Conservation (phyloP, 1,140 invertebrate species). For the Tribolium madens region DNA sequence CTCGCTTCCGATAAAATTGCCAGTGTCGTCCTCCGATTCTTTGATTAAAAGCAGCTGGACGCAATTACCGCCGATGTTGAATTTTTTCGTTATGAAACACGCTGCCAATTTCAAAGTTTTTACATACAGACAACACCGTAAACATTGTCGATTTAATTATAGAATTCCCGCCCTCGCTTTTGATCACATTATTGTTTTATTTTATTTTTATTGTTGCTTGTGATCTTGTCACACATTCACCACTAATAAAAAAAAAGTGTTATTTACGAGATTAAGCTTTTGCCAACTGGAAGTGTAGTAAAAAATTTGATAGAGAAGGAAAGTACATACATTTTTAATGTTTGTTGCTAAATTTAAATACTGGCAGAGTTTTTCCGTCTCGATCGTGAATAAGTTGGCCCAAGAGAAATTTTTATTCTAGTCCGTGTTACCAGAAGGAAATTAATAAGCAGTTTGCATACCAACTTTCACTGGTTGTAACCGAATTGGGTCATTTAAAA, state of each 20-base stretch:
- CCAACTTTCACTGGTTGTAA: slow-evolving; percentile 18
- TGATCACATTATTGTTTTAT: neutral
- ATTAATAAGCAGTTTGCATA: slow-evolving; percentile 14
- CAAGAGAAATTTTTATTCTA: slow-evolving; percentile 22
- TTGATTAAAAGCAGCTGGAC: slow-evolving; percentile 24
- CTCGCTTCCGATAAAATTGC: neutral
- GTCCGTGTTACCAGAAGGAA: slow-evolving; percentile 21
- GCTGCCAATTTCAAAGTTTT: slow-evolving; percentile 23
- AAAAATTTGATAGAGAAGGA: neutral
- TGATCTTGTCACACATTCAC: neutral
- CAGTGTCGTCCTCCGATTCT: neutral
- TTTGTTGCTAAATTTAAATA: neutral
- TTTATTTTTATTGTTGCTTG: neutral
- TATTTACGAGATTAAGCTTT: neutral
- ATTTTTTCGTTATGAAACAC: slow-evolving; percentile 28
- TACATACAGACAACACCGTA: neutral
- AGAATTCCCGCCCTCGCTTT: slow-evolving; percentile 8
- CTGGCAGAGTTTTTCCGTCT: neutral
- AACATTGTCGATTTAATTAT: slow-evolving; percentile 24
- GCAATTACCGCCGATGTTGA: slow-evolving; percentile 3
- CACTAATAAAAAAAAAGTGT: neutral
- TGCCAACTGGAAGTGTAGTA: neutral
- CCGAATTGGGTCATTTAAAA: slow-evolving; percentile 21
- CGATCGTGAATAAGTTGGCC: neutral
- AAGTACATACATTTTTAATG: neutral